These are phyloP conservation scores for Aplocera efformata DNA, from an alignment of 2,888 invertebrate species.

Conservation along the genomic window DNA sequence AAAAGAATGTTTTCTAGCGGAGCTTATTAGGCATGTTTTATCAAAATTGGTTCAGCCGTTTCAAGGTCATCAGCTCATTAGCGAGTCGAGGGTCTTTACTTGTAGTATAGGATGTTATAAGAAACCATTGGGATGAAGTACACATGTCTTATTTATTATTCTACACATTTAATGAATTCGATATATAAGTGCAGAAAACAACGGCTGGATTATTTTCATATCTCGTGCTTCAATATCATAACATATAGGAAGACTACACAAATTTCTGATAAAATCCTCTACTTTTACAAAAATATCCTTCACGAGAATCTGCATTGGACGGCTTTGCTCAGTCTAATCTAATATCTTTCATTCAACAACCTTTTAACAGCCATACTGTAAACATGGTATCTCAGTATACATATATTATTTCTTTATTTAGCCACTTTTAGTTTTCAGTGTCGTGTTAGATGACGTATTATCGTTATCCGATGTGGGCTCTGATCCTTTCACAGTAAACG, in stretches of 20 bases:
- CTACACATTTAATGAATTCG: constrained; percentile 33
- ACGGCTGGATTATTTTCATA: constrained; percentile 32
- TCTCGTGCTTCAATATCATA: constrained; percentile 39
- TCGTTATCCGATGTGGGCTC: constrained; percentile 79
- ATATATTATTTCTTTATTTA: constrained; percentile 48
- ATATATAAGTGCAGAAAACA: constrained; percentile 41
- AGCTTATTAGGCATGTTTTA: no score
- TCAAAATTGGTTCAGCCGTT: no score
- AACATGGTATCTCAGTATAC: constrained; percentile 2
- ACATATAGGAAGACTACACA: constrained; percentile 57
- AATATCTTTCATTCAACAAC: constrained; percentile 11
- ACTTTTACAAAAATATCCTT: constrained; percentile 46
- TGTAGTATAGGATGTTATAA: no score
- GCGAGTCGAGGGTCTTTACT: no score
- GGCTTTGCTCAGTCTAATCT: constrained; percentile 46
- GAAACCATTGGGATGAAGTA: no score
- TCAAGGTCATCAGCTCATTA: no score
- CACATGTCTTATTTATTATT: constrained; percentile 17
- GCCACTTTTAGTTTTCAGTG: constrained; percentile 61
- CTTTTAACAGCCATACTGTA: constrained; percentile 20
- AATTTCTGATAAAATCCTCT: constrained; percentile 19
- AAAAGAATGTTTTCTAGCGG: no score
- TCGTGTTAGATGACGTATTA: constrained; percentile 62
- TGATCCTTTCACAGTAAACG: constrained; percentile 92
- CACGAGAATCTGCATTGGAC: constrained; percentile 34